Evolutionary conservation across 2,888 invertebrate genomes (phyloP), one percentile per base, ranked within the genome.

Genomic region (Desoria tigrina): DNA sequence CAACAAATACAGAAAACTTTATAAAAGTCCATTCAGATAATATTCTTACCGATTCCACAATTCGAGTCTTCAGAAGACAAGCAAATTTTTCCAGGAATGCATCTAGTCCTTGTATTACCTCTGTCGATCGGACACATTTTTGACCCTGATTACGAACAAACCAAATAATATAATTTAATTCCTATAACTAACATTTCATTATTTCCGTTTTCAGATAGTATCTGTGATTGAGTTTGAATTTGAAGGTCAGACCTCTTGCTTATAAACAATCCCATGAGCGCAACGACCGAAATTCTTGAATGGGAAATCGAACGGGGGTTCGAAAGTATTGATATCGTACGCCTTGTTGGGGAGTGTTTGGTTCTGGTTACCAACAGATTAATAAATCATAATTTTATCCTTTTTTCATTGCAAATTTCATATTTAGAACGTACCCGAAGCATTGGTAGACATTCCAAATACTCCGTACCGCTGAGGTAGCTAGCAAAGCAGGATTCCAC

Each of bases 301-400:
- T 11, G 68, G 18, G 61, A 60, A 68, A n/a, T 68, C 58, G 39
- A 68, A 68, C 45, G 68, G 68, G 26, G 68, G 68, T 42, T 68
- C 68, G 16, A 61, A 61, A 6, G 61, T 57, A 28, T 64, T 45
- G 42, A 68, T 68, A 27, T 68, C 68, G 26, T 68, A 64, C 24
- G 63, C 57, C 58, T 68, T 68, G 57, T 68, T 68, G 28, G 64
- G 64, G 4, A 50, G 59, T 11, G 21, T n/a, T 7, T 63, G 64
- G 61, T 68, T 57, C 58, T 64, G 3, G 11, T 45, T 21, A 16
- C 16, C 21, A 45, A 45, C 6, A 16, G n/a, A 45, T 16, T 18
- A 11, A 6, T 45, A 18, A 45, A 45, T 21, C 16, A 45, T 16
- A 21, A 18, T 45, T 45, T 16, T 21, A 18, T 45, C 6, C n/a